A percentile compares a stretch with the other conserved stretches of the same genome.
These are phyloP conservation scores for Drosophila pallidifrons DNA, from an alignment of 1,140 invertebrate genomes.

Conservation along the genomic window DNA sequence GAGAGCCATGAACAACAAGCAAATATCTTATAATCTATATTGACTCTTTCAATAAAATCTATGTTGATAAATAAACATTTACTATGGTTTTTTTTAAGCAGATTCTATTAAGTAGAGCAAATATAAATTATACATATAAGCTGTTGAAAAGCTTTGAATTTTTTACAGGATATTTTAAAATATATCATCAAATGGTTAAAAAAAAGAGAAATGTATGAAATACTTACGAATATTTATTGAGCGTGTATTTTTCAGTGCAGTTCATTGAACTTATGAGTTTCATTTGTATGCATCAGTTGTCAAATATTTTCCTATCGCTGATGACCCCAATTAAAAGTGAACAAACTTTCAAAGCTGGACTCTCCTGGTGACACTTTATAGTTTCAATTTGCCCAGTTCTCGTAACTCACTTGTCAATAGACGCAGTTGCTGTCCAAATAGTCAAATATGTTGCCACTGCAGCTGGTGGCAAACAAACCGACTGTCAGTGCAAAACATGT, in stretches of 20 bases:
- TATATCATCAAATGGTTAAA: neutral
- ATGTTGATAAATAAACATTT: no score
- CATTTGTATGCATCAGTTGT: neutral
- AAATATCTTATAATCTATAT: neutral
- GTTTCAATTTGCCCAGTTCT: constrained; percentile 63
- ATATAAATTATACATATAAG: neutral
- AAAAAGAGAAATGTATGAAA: neutral
- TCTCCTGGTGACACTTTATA: constrained; percentile 33
- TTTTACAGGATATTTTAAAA: neutral
- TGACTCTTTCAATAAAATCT: no score
- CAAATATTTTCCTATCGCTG: neutral
- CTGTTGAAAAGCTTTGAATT: neutral
- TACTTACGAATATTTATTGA: neutral
- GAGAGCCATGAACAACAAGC: no score
- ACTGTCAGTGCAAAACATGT: neutral
- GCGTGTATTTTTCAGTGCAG: neutral
- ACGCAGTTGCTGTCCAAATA: constrained; percentile 52
- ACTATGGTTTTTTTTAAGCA: no score
- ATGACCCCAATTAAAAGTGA: constrained; percentile 24
- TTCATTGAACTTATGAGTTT: neutral
- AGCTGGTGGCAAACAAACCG: constrained; percentile 41
- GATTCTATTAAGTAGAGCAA: no score
- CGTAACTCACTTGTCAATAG: constrained; percentile 45
- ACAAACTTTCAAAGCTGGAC: constrained; percentile 10
- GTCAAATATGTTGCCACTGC: constrained; percentile 28